Evolutionary conservation across 1,140 invertebrate genomes (phyloP).

Genomic region (Lepidostoma basale): DNA sequence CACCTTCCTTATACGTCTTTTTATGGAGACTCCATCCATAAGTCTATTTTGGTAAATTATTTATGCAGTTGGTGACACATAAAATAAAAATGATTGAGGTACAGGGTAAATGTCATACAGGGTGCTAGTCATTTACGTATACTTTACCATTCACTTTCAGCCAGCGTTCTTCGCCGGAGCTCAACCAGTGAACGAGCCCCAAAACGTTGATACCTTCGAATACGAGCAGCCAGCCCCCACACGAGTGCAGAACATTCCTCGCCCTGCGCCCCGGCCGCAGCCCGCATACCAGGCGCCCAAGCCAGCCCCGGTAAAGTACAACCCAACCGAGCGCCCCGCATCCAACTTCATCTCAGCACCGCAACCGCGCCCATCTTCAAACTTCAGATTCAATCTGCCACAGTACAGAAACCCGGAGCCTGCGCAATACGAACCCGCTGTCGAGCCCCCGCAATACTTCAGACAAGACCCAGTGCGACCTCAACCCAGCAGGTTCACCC

Average conservation of each 20-base stretch:
- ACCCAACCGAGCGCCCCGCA: slow-evolving; percentile 36
- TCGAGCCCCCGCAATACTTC: slow-evolving; percentile 34
- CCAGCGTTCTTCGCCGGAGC: slow-evolving; percentile 43
- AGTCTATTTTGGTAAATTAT: no score
- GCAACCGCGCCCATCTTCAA: slow-evolving; percentile 36
- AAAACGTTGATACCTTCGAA: slow-evolving; percentile 46
- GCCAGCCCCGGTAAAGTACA: slow-evolving; percentile 53
- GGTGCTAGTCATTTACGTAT: no score
- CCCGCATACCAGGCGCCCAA: slow-evolving; percentile 47
- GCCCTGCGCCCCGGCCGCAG: slow-evolving; percentile 45
- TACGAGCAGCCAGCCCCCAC: slow-evolving; percentile 58
- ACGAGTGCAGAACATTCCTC: not conserved
- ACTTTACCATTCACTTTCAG: slow-evolving; percentile 31
- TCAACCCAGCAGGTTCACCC: slow-evolving; percentile 30
- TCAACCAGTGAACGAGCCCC: slow-evolving; percentile 50
- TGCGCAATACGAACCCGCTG: slow-evolving; percentile 28
- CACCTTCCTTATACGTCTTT: no score
- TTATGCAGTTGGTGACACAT: no score
- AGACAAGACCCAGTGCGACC: slow-evolving; percentile 38
- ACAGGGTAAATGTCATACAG: no score
- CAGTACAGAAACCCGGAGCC: slow-evolving; percentile 6
- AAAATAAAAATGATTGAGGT: no score
- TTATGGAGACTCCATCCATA: no score
- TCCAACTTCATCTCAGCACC: slow-evolving; percentile 28
- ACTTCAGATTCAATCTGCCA: slow-evolving; percentile 4